Conservation (phyloP, 1,140 invertebrate genomes). For the Nasonia giraulti region DNA sequence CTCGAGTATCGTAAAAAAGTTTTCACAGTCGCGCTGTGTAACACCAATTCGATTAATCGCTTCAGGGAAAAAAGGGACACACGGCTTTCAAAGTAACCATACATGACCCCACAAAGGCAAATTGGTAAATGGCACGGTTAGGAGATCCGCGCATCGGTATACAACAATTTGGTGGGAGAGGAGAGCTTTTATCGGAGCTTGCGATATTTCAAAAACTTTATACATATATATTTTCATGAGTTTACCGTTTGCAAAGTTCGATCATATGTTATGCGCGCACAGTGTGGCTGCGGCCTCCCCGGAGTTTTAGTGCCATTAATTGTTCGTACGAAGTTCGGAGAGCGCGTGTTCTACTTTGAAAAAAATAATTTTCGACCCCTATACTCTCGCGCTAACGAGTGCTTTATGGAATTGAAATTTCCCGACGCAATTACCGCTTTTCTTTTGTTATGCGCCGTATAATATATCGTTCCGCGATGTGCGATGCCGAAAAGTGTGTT, state of each 20-base stretch:
- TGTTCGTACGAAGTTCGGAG: not conserved
- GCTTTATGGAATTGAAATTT: not conserved
- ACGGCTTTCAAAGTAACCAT: not conserved
- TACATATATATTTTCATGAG: conserved; percentile 26
- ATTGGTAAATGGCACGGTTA: not conserved
- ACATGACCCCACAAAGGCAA: not conserved
- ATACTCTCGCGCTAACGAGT: not conserved
- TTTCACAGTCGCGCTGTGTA: not conserved
- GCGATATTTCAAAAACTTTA: conserved; percentile 41
- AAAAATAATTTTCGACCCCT: not conserved
- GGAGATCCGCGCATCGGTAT: not conserved
- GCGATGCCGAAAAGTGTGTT: not conserved
- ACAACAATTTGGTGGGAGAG: not conserved
- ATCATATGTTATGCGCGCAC: conserved; percentile 7
- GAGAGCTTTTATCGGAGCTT: not conserved
- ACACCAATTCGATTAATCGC: not conserved
- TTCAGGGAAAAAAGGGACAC: not conserved
- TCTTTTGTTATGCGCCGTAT: not conserved
- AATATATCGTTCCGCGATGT: not conserved
- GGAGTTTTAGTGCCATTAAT: conserved; percentile 20
- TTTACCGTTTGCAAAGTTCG: conserved; percentile 34
- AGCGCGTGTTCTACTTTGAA: not conserved
- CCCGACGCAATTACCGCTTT: not conserved
- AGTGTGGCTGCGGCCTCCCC: not conserved
- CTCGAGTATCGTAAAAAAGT: no score